Evolutionary conservation across 2,888 invertebrate genomes (phyloP), one percentile per base, ranked within the genome.

Genomic region (Oegoconia quadripuncta): DNA sequence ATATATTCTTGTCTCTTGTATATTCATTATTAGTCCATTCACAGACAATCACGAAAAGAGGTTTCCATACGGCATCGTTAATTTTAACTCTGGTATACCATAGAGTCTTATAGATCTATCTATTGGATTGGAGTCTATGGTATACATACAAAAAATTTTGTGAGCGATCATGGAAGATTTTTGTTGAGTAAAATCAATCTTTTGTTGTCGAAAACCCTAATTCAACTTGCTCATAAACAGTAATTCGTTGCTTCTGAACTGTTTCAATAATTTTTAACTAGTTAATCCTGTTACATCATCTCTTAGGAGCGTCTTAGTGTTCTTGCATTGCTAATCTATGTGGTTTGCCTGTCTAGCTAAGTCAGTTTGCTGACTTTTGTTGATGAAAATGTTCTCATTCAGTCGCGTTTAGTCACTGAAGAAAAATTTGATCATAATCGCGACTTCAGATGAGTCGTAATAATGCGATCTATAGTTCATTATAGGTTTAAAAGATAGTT

Each of bases 401-500:
- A 20, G 4, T 20, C 13, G n/a, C 12, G 41, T 28, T 9, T 11
- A 29, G 8, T 42, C 4, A 3, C 26, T n/a, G 11, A n/a, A 9
- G 8, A 53, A 53, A 52, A 50, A 57, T 44, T 48, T 52, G 25
- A 39, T 45, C 29, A 13, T 48, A 44, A 50, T 45, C 37, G 27
- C 45, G 51, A 48, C 34, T 36, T 34, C 32, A 42, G 27, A 38
- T 50, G 46, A 55, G 42, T 47, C 36, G 42, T 47, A 48, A 72
- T 55, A 57, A 70, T 73, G 72, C 54, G 62, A 58, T 53, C 64
- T 41, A 53, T 46, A 48, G 65, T 60, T 43, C 62, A 63, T 56
- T 61, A 65, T 43, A 55, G 64, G 59, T 72, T 63, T 50, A 66
- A 67, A 66, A 74, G 64, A 64, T 68, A 68, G 62, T 56, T 46